A percentile compares a stretch with the other conserved stretches of the same genome.
Conservation (phyloP, 2,797 vertebrate species). For the Lutjanus argentimaculatus region DNA sequence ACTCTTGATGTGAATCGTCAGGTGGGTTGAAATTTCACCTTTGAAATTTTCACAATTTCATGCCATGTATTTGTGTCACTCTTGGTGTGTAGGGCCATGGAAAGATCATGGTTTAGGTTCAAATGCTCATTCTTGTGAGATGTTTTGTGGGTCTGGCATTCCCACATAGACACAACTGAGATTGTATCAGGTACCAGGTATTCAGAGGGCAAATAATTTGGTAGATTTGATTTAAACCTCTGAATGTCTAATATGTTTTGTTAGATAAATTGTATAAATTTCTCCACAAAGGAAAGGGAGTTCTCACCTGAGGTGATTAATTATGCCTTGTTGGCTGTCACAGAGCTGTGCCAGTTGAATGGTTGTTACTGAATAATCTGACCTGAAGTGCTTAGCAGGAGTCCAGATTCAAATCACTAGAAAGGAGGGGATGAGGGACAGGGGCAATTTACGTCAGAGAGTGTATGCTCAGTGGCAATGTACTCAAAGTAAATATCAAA, state of each 20-base stretch:
- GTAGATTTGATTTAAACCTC: not conserved
- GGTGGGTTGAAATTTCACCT: too few species aligned
- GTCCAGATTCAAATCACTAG: slow-evolving; percentile 28
- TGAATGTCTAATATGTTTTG: not conserved
- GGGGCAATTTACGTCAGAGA: slow-evolving; percentile 28
- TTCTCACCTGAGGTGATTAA: not conserved
- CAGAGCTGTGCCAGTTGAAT: slow-evolving; percentile 5
- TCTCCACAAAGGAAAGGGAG: not conserved
- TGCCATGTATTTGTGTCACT: too few species aligned
- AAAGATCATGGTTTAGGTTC: too few species aligned
- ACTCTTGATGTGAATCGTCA: too few species aligned
- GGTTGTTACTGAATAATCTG: slow-evolving; percentile 15
- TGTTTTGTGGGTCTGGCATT: too few species aligned
- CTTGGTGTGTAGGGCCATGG: too few species aligned
- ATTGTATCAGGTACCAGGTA: too few species aligned
- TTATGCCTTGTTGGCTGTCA: not conserved
- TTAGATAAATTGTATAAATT: not conserved
- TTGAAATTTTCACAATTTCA: too few species aligned
- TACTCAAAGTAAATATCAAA: slow-evolving; percentile 31
- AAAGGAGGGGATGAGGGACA: not conserved
- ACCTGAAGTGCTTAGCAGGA: slow-evolving; percentile 20
- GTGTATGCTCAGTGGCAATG: not conserved
- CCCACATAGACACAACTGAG: too few species aligned
- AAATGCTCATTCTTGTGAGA: too few species aligned
- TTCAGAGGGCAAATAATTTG: not conserved